Percentiles rank a stretch among this genome's conserved stretches.
phyloP scores from a whole-genome alignment of 35 echinoderm and acorn worm genomes.

The Eucidaris tribuloides region DNA sequence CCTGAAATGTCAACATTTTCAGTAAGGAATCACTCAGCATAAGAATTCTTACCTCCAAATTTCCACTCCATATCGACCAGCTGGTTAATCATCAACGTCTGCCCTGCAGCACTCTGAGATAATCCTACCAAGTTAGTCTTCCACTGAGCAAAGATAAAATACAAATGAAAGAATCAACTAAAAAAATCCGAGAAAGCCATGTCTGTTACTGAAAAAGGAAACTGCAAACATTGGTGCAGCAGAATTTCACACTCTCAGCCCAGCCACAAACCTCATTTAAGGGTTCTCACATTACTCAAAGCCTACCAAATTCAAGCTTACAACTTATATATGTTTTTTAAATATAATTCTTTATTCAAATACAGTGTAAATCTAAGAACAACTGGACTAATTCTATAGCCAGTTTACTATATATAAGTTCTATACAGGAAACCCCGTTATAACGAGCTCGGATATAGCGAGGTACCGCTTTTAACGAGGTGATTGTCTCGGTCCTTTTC shows the following conservation, averaged over 20 bases:
- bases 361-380: too few relatives aligned
- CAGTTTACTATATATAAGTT: too few relatives aligned
- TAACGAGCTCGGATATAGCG: too few relatives aligned
- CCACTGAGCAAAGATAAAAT: conserved; percentile 61
- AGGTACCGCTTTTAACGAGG: too few relatives aligned
- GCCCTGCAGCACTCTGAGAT: conserved; percentile 82
- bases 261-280: neutral
- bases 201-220: neutral
- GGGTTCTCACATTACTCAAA: neutral
- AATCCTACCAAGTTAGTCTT: conserved; percentile 75
- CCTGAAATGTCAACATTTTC: too few relatives aligned
- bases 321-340: neutral
- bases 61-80: conserved; percentile 99
- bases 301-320: neutral
- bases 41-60: conserved; percentile 90
- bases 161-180: neutral
- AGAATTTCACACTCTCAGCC: too few relatives aligned
- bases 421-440: too few relatives aligned
- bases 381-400: too few relatives aligned
- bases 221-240: too few relatives aligned
- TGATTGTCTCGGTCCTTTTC: too few relatives aligned
- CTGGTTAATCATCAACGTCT: conserved; percentile 88
- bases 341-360: too few relatives aligned
- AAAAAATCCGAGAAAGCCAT: neutral
- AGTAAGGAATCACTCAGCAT: too few relatives aligned